Evolutionary conservation across 2,113 vertebrate species (phyloP), one percentile per base, ranked within the genome.

Genomic region (Anolis sagrei): DNA sequence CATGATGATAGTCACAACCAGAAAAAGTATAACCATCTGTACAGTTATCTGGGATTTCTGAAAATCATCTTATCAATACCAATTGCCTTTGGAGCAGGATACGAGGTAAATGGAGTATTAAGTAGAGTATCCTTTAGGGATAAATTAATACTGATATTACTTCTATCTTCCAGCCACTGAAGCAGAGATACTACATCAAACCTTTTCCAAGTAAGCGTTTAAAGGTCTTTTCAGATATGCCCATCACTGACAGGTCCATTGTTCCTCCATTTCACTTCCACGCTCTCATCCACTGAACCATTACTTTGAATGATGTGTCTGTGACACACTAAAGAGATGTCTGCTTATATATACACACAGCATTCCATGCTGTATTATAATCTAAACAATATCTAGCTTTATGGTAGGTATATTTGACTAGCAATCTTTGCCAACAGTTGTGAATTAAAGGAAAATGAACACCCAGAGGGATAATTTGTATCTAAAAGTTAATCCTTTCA

Each of bases 1-100:
- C 23, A 76, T 62, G 34, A 62, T 76, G 48, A 6, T 76, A 77
- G 4, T 5, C 27, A 1, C 21, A 1, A 0, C 5, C 54, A 3
- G n/a, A 16, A 44, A 77, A 76, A 36, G 18, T 21, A 13, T 14
- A 68, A 68, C 27, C 10, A 23, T 11, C 32, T 44, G n/a, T 64
- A 70, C 76, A 77, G 1, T 13, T 5, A 64, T 2, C 18, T 51
- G 39, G 3, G 69, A 84, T 39, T 18, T 16, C n/a, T 0, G 0
- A 1, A 61, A 64, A 32, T 70, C 61, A 58, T 84, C 2, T 69
- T 51, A 29, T 25, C 2, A 0, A 76, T 69, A 54, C 69, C 14
- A 0, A 49, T 9, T 23, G 13, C 27, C 82, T 83, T 76, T 49
- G 66, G 74, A 64, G 54, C 44, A 25, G 48, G n/a, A 49, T 6